phyloP scores from a whole-genome alignment of 2,113 vertebrate genomes.

The Ceyx melanurus region DNA sequence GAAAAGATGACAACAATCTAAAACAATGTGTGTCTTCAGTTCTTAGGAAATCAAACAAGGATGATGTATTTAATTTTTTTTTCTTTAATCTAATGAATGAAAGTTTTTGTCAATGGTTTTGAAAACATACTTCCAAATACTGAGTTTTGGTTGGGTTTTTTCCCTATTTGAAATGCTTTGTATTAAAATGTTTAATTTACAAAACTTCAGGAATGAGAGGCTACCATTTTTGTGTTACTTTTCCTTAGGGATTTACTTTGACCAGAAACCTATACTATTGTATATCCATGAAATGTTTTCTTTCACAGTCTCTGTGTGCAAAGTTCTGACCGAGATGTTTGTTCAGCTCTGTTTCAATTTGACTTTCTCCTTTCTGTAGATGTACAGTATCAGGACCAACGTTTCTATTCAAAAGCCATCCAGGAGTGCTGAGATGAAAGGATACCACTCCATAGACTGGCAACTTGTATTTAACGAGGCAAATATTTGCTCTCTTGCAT shows the following conservation, averaged over 20 bases:
- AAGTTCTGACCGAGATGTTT: background rate
- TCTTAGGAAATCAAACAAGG: background rate
- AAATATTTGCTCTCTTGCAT: constrained; percentile 39
- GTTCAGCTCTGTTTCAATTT: background rate
- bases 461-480: background rate
- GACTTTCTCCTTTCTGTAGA: background rate
- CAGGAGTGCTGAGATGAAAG: constrained; percentile 3
- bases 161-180: background rate
- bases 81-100: background rate
- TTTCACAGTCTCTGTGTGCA: background rate
- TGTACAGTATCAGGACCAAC: background rate
- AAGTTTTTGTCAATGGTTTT: background rate
- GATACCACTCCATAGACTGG: background rate
- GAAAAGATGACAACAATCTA: background rate
- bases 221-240: background rate
- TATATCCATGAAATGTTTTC: background rate
- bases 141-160: background rate
- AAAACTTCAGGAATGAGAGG: background rate
- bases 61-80: background rate
- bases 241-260: background rate
- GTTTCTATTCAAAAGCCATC: background rate
- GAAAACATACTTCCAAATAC: background rate
- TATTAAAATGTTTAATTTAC: background rate
- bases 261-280: background rate
- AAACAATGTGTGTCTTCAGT: background rate